These are phyloP conservation scores for Hippocampus barbouri DNA, from an alignment of 2,113 vertebrate species.

Conservation along the genomic window DNA sequence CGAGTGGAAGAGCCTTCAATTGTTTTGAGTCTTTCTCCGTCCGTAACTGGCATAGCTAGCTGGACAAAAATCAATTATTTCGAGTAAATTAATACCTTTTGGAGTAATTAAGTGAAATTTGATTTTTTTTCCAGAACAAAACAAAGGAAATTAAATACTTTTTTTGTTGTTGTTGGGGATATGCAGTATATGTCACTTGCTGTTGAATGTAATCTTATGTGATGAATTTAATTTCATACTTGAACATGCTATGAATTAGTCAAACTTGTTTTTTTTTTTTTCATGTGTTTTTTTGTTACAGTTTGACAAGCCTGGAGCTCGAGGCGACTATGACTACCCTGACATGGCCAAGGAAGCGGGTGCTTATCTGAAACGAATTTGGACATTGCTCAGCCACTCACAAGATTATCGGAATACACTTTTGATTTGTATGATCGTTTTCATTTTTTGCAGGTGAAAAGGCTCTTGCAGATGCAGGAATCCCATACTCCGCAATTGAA, in stretches of 20 bases:
- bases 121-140: too few species aligned
- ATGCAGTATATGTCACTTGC: too few species aligned
- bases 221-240: background rate
- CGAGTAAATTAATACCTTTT: too few species aligned
- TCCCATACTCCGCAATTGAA: conserved; percentile 84
- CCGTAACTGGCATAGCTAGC: background rate
- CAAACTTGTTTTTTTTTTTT: background rate
- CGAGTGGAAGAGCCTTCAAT: background rate
- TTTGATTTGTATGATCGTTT: conserved; percentile 7
- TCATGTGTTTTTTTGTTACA: conserved; percentile 44
- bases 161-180: too few species aligned
- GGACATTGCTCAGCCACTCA: background rate
- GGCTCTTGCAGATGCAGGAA: conserved; percentile 84
- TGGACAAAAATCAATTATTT: too few species aligned
- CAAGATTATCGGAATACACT: conserved; percentile 1
- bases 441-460: conserved; percentile 74
- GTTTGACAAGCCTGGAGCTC: conserved; percentile 82
- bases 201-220: too few species aligned
- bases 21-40: background rate
- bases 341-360: conserved; percentile 95
- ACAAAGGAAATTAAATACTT: too few species aligned
- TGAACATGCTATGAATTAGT: background rate
- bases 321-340: conserved; percentile 79
- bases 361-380: conserved; percentile 50
- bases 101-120: too few species aligned